Evolutionary conservation across 2,888 invertebrate genomes (phyloP).

Genomic region (Drosophila putrida): DNA sequence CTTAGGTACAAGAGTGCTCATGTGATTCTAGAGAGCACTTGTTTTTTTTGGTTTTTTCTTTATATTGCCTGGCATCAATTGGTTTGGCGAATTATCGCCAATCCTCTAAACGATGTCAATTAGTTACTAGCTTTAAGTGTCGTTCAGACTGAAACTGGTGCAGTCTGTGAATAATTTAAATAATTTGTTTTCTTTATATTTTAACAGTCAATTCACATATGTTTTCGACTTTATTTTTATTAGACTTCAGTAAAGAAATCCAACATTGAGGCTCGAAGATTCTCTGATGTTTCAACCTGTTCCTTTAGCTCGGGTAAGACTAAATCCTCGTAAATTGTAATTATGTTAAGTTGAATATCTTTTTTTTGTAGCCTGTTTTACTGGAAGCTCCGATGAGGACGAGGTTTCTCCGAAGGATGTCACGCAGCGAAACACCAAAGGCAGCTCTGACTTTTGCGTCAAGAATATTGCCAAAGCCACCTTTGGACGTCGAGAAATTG

Average conservation of each 20-base stretch:
- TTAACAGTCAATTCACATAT: background rate
- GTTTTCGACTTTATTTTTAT: background rate
- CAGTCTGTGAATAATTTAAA: slow-evolving; percentile 18
- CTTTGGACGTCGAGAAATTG: slow-evolving; percentile 97
- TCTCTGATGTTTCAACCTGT: slow-evolving; percentile 97
- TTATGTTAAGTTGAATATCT: background rate
- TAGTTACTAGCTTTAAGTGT: slow-evolving; percentile 36
- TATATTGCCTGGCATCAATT: slow-evolving; percentile 47
- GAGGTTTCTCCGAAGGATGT: slow-evolving; percentile 96
- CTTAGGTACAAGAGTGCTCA: slow-evolving; percentile 50
- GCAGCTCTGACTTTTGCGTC: slow-evolving; percentile 95
- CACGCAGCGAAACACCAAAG: slow-evolving; percentile 93
- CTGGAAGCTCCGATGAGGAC: slow-evolving; percentile 95
- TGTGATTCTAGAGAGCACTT: slow-evolving; percentile 38
- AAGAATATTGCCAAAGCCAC: slow-evolving; percentile 93
- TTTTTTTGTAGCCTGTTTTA: slow-evolving; percentile 67
- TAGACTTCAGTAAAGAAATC: slow-evolving; percentile 70
- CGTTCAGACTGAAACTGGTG: slow-evolving; percentile 23
- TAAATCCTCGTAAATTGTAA: too few species aligned
- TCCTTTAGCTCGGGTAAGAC: slow-evolving; percentile 95
- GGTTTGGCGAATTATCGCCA: slow-evolving; percentile 60
- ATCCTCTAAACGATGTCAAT: slow-evolving; percentile 68
- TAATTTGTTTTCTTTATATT: slow-evolving; percentile 11
- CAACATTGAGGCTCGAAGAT: slow-evolving; percentile 74
- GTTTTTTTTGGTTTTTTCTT: slow-evolving; percentile 23